A percentile compares a stretch with the other conserved stretches of the same genome.
Evolutionary conservation across 2,888 invertebrate genomes (phyloP).

Genomic region (Elmis aenea): DNA sequence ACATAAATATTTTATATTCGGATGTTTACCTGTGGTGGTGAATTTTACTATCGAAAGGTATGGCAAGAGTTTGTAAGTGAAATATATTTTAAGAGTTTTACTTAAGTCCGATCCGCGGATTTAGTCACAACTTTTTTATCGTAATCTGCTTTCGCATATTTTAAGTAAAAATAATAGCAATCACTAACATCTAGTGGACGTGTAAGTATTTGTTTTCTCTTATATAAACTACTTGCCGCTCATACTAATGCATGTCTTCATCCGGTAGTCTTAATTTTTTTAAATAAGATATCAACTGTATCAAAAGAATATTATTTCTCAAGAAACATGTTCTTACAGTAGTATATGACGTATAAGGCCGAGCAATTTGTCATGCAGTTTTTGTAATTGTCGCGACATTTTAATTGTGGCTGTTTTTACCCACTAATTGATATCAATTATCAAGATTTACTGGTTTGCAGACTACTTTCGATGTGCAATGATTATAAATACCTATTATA

Average conservation of each 20-base stretch:
- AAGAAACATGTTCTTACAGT: background rate
- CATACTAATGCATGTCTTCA: background rate
- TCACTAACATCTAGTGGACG: too few species aligned
- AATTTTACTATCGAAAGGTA: too few species aligned
- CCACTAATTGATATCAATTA: slow-evolving; percentile 43
- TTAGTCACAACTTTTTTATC: too few species aligned
- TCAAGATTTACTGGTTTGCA: slow-evolving; percentile 41
- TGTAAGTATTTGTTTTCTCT: too few species aligned
- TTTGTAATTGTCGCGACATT: slow-evolving; percentile 38
- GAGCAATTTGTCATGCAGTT: slow-evolving; percentile 39
- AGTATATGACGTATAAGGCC: slow-evolving; percentile 29
- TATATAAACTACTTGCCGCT: too few species aligned
- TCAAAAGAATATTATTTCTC: background rate
- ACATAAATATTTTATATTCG: too few species aligned
- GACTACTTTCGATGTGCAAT: slow-evolving; percentile 31
- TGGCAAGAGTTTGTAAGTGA: too few species aligned
- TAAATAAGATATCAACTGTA: slow-evolving; percentile 16
- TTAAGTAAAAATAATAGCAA: too few species aligned
- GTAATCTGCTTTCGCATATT: too few species aligned
- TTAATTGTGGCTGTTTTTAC: slow-evolving; percentile 42
- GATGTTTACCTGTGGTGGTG: too few species aligned
- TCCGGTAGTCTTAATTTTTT: slow-evolving; percentile 1
- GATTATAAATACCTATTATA: slow-evolving; percentile 30
- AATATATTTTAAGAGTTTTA: too few species aligned
- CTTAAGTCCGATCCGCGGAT: too few species aligned